Evolutionary conservation across 2,888 invertebrate genomes (phyloP), one percentile per base, ranked within the genome.

Genomic region (Tenodera sinensis): DNA sequence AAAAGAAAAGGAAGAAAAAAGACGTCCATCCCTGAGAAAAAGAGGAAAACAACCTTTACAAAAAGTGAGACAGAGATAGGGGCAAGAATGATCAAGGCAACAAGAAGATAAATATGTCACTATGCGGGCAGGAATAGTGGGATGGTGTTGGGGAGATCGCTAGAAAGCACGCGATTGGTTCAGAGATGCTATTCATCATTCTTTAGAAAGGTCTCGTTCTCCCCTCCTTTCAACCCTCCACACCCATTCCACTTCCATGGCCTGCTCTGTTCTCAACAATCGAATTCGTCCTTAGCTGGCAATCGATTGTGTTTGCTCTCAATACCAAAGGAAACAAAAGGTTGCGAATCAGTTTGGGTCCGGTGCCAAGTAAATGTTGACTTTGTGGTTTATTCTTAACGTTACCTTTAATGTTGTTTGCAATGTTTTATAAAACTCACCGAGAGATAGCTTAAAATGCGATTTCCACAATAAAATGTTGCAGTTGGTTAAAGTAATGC

Each of bases 91-190:
- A 20, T 42, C 54, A 71, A 71, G 54, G 28, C 15, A 85, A n/a
- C 47, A 71, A 9, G 85, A 47, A 54, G 28, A 85, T 85, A 85
- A 85, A 85, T 85, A 85, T 54, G 85, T 54, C 85, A 14, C 14
- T 28, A 85, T 47, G 71, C 54, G 28, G 86, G 7, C 71, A 27
- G 6, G 47, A 27, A 8, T 27, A 42, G 54, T 27, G 42, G 14
- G 81, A 30, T 71, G 42, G 28, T 28, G 28, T 30, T 25, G 54
- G 28, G 25, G 86, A 71, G 54, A 71, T 20, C 28, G 71, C 71
- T 28, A 20, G 54, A 20, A 3, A 28, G 82, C 83, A 85, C 82
- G 83, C 85, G 89, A 89, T 89, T 89, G 89, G 89, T 89, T 89
- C 85, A 12, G 42, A 27, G 34, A 42, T 7, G 28, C 27, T 42